Percentiles rank a stretch among this genome's conserved stretches.
Evolutionary conservation across 2,797 vertebrate species (phyloP).

Genomic region (Cynopterus sphinx): DNA sequence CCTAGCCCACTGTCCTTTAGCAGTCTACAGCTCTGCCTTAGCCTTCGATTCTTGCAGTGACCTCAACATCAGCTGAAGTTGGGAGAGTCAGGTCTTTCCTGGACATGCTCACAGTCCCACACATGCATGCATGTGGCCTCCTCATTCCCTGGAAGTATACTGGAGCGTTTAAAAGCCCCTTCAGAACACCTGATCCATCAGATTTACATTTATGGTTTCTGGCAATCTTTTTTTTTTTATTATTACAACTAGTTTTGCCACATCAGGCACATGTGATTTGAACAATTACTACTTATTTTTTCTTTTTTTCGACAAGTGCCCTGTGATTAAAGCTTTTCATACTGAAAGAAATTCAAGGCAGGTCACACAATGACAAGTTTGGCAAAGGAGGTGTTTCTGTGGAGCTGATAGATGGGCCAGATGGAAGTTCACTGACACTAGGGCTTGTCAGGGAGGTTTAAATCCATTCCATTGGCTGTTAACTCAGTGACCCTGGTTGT

Average conservation of each 20-base stretch:
- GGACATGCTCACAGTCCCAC: accelerated
- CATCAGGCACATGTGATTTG: background rate
- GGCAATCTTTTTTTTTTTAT: background rate
- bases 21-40: background rate
- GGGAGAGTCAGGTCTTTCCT: background rate
- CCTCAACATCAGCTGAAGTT: background rate
- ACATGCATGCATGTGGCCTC: accelerated
- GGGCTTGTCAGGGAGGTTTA: background rate
- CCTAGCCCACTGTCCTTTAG: background rate
- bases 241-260: background rate
- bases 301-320: background rate
- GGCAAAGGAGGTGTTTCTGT: background rate
- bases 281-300: background rate
- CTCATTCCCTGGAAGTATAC: background rate
- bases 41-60: background rate
- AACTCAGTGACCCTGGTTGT: background rate
- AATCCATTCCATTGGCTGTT: background rate
- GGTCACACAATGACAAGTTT: background rate
- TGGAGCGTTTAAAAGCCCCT: background rate
- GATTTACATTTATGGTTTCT: background rate
- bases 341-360: background rate
- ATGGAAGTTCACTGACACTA: background rate
- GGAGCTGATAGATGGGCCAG: background rate
- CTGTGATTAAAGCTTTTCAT: background rate
- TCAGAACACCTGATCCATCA: background rate